Conservation (phyloP, 2,797 vertebrate genomes). For the Tadarida brasiliensis region DNA sequence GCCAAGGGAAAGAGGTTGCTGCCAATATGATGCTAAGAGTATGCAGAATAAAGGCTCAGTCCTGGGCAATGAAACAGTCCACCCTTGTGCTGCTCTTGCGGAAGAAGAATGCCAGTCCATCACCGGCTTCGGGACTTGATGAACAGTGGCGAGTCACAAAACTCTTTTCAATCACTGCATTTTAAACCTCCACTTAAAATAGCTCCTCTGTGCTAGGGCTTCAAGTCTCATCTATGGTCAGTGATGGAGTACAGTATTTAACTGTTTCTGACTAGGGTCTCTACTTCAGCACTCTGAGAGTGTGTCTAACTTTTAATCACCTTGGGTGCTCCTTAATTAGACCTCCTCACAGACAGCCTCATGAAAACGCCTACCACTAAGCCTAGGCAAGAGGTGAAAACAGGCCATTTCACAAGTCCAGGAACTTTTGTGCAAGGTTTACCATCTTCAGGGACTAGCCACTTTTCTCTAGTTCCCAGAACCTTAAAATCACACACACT, state of each 20-base stretch:
- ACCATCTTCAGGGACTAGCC: background rate
- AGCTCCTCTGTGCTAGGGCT: slow-evolving; percentile 65
- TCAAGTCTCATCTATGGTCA: slow-evolving; percentile 76
- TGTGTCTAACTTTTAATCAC: slow-evolving; percentile 72
- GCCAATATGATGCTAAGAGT: slow-evolving; percentile 71
- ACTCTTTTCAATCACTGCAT: slow-evolving; percentile 69
- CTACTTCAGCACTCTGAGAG: slow-evolving; percentile 34
- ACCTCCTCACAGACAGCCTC: background rate
- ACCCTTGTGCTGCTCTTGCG: slow-evolving; percentile 69
- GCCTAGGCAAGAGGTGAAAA: background rate
- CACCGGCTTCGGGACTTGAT: slow-evolving; percentile 69
- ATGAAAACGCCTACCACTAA: background rate
- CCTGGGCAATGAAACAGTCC: slow-evolving; percentile 73
- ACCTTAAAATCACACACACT: background rate
- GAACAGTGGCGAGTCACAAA: slow-evolving; percentile 65
- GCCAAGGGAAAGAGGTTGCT: slow-evolving; percentile 71
- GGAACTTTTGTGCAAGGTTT: slow-evolving; percentile 78
- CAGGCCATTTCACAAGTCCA: background rate
- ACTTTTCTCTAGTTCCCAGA: background rate
- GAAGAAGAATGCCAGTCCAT: slow-evolving; percentile 59
- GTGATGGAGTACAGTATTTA: slow-evolving; percentile 56
- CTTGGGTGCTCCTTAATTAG: background rate
- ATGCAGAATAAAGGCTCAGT: slow-evolving; percentile 64
- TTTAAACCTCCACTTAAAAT: slow-evolving; percentile 74
- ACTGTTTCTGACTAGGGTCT: slow-evolving; percentile 68